These are phyloP conservation scores for Cyanistes caeruleus DNA, from an alignment of 2,113 vertebrate genomes.

Conservation along the genomic window DNA sequence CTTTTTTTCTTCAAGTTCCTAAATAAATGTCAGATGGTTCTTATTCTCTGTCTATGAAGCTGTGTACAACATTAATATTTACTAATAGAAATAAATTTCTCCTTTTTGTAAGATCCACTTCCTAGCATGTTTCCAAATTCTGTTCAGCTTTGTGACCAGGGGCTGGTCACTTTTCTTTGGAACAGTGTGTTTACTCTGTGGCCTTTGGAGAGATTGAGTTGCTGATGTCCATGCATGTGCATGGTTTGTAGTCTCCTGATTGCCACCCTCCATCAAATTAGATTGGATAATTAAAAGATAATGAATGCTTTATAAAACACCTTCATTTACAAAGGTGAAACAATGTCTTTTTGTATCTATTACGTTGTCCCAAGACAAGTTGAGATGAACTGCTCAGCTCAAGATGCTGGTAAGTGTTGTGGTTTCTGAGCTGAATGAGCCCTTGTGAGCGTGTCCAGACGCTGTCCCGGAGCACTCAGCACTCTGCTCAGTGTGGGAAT, in stretches of 20 bases:
- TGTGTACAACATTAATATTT: not conserved
- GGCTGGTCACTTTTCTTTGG: not conserved
- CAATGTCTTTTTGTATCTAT: not conserved
- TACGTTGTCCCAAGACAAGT: not conserved
- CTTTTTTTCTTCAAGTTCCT: not conserved
- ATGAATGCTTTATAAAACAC: not conserved
- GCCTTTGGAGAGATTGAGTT: not conserved
- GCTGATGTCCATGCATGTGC: accelerated
- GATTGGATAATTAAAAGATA: not conserved
- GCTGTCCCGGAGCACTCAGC: not conserved
- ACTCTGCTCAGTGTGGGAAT: not conserved
- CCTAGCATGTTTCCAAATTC: not conserved
- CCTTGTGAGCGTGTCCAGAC: accelerated
- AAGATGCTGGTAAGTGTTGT: not conserved
- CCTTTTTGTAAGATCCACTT: not conserved
- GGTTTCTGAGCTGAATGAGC: not conserved
- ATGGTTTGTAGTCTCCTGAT: not conserved
- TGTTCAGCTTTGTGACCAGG: not conserved
- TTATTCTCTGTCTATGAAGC: not conserved
- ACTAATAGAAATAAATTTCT: not conserved
- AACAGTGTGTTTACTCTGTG: not conserved
- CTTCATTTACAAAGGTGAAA: not conserved
- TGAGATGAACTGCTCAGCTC: not conserved
- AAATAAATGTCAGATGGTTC: not conserved
- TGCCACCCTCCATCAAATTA: not conserved